Base-by-base conservation (phyloP, 2,113 vertebrate genomes). In the Steatornis caripensis region DNA sequence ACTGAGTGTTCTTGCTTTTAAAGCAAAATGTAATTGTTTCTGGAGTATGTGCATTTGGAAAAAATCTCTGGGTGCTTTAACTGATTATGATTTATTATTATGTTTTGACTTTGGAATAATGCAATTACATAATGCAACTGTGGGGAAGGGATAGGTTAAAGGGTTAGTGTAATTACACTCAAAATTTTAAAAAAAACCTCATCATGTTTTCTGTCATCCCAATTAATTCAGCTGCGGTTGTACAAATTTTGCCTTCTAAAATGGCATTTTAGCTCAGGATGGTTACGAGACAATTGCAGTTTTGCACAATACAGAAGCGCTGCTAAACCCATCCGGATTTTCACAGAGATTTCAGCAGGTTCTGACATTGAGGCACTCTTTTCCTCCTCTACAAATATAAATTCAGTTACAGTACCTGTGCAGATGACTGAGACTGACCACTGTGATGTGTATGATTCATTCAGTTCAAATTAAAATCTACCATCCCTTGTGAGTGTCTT, bases 11-110 rank as follows among this genome's bases (percentile, higher is more conserved):
- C 57, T 65, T 79, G 58, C 66, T 94, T 94, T 89, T 91, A 88
- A 95, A 95, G 62, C 32, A 86, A 90, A 93, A 78, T 77, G 49
- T 62, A 91, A 95, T 90, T 91, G 74, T 90, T 95, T 94, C 81
- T 90, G 48, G 49, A 94, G 77, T 91, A 71, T 13, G 17, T 76
- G n/a, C 24, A 37, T 84, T 94, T 74, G 39, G 34, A 92, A 96
- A 58, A 39, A 55, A 20, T 4, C 19, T 76, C 61, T 64, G 29
- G 32, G 48, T 89, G 49, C 37, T 89, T 86, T 84, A 75, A 77
- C 60, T 70, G 72, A 87, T 82, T 62, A 61, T 49, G 71, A 85
- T 72, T 86, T 89, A 75, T 90, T 66, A 87, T 87, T 64, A 43
- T 30, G 8, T 36, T 94, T 95, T 94, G 49, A 95, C 32, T 95